Conservation (phyloP, 2,797 vertebrate species). For the Tapirus indicus region DNA sequence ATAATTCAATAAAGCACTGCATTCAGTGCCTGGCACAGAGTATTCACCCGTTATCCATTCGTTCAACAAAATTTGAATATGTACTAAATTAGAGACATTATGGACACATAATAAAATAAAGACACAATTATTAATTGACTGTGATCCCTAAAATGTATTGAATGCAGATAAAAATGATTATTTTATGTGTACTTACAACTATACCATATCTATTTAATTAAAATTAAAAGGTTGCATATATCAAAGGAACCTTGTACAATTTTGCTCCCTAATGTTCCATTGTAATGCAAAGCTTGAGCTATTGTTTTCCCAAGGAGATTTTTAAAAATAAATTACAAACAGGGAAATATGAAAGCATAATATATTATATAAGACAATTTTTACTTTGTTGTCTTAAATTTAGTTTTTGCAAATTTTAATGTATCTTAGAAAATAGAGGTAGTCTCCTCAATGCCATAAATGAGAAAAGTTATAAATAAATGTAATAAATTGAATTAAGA, state of each 20-base stretch:
- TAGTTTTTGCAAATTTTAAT: not conserved
- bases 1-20: not conserved
- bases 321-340: not conserved
- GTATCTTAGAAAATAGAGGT: not conserved
- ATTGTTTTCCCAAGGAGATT: not conserved
- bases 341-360: not conserved
- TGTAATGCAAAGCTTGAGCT: not conserved
- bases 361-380: not conserved
- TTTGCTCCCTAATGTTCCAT: not conserved
- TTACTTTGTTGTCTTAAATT: not conserved
- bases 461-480: not conserved
- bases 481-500: not conserved
- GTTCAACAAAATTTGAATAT: not conserved
- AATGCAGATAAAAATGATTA: not conserved
- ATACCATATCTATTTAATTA: not conserved
- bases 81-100: not conserved
- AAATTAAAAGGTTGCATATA: not conserved
- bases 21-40: not conserved
- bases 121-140: not conserved
- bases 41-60: not conserved
- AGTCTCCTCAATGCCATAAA: not conserved
- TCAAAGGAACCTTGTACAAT: not conserved
- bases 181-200: not conserved
- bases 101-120: not conserved
- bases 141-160: not conserved